phyloP scores from a whole-genome alignment of 2,113 vertebrate genomes.

The Tenrec ecaudatus region DNA sequence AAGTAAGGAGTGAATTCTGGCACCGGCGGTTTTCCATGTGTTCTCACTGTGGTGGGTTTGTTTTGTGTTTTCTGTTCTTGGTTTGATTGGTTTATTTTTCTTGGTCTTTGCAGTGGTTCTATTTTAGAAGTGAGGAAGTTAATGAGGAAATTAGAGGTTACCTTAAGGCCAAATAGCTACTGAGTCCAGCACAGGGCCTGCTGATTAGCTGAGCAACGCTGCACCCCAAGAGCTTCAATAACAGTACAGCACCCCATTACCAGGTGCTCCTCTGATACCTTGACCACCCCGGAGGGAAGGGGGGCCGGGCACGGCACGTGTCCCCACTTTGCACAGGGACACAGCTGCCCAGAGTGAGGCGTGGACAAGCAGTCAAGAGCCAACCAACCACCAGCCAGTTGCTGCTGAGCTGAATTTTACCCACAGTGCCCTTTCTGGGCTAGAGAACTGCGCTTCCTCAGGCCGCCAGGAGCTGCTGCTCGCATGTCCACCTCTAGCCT shows the following conservation, averaged over 20 bases:
- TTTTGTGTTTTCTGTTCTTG: not conserved
- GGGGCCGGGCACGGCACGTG: too few relatives aligned
- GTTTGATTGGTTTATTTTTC: not conserved
- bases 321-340: not conserved
- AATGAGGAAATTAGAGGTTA: not conserved
- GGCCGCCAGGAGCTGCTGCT: not conserved
- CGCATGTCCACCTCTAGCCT: not conserved
- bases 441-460: not conserved
- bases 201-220: not conserved
- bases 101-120: not conserved
- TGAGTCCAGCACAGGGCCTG: not conserved
- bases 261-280: too few relatives aligned
- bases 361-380: too few relatives aligned
- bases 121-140: not conserved
- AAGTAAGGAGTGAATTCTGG: too few relatives aligned
- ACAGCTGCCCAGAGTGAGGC: rapidly evolving
- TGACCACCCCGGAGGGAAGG: too few relatives aligned
- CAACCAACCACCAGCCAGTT: not conserved
- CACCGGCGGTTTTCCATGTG: not conserved
- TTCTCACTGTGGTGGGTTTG: too few relatives aligned
- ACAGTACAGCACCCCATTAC: too few relatives aligned
- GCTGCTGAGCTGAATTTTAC: not conserved
- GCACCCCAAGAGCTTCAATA: not conserved
- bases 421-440: not conserved
- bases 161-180: not conserved